Base-by-base conservation (phyloP, 2,113 vertebrate species). In the Perca fluviatilis region DNA sequence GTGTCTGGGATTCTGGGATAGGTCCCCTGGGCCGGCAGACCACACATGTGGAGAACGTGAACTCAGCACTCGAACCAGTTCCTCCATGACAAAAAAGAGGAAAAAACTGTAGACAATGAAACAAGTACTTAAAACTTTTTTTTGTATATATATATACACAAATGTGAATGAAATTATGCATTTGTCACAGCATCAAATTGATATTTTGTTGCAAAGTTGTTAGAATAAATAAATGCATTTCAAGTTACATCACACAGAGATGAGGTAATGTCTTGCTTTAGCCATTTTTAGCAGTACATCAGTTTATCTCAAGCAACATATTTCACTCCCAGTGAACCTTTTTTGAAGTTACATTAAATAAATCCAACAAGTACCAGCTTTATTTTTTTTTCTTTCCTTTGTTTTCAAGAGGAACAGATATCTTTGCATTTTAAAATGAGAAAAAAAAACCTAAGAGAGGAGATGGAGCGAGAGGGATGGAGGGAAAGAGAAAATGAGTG, bases 11-110 rank as follows among this genome's bases (percentile, higher is more conserved):
- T 94, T 94, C 90, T 91, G 87, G 92, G 91, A 94, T 94, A 84
- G 92, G 86, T 93, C 95, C 94, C 91, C 51, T 88, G 94, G 94
- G 94, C 89, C 64, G 25, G 23, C 40, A 80, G 95, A 95, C 95
- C 95, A 96, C 95, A 96, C 95, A 95, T 94, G 95, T 92, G 87
- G 94, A 94, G 83, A 94, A 91, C 83, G 86, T 94, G 93, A 93
- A 95, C 91, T 91, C 89, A 67, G 82, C 33, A 53, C 80, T 89
- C 76, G 75, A 82, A 84, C 84, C 67, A 70, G 72, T 80, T 88
- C 66, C 71, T 89, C 53, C 64, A 40, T 61, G 62, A 84, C 70
- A 76, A 16, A 50, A 33, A n/a, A 10, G 47, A 60, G 49, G 77
- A 77, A 66, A 54, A 73, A 88, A 62, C 46, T 57, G 66, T 56